Conservation (phyloP, 2,797 vertebrate species). For the Notolabrus celidotus region DNA sequence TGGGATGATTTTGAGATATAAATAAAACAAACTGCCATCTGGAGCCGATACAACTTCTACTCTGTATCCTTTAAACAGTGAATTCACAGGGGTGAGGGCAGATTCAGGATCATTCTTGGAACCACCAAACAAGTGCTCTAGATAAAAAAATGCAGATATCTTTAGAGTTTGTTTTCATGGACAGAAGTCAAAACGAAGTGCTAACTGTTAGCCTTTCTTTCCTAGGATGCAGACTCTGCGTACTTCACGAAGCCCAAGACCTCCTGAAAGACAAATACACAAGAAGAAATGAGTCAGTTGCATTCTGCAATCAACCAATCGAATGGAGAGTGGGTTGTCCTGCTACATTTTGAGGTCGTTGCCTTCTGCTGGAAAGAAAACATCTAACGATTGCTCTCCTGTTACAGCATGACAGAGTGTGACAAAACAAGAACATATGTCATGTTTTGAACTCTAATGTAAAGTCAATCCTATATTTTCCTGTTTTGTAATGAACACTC, state of each 20-base stretch:
- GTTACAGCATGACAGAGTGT: background rate
- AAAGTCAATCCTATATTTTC: constrained; percentile 4
- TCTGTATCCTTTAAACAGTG: background rate
- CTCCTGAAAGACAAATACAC: constrained; percentile 55
- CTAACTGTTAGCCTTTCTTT: constrained; percentile 50
- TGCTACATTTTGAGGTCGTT: background rate
- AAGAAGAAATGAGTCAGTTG: constrained; percentile 13
- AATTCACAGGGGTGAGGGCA: constrained; percentile 6
- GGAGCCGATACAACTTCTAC: background rate
- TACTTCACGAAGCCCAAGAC: constrained; percentile 88
- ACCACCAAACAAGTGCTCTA: background rate
- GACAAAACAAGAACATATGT: too few species aligned
- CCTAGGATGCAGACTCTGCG: constrained; percentile 90
- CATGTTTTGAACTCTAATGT: background rate
- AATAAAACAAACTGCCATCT: too few species aligned
- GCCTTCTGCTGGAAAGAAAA: constrained; percentile 34
- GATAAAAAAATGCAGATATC: background rate
- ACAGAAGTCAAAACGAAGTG: background rate
- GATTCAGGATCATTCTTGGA: constrained; percentile 2
- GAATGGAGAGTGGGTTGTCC: constrained; percentile 1
- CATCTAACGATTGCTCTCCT: constrained; percentile 8
- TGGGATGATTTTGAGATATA: constrained; percentile 12
- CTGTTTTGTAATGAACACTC: too few species aligned
- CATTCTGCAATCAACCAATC: constrained; percentile 33
- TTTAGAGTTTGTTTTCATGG: constrained; percentile 18